Conservation (phyloP, 2,113 vertebrate species). For the Oplegnathus fasciatus region DNA sequence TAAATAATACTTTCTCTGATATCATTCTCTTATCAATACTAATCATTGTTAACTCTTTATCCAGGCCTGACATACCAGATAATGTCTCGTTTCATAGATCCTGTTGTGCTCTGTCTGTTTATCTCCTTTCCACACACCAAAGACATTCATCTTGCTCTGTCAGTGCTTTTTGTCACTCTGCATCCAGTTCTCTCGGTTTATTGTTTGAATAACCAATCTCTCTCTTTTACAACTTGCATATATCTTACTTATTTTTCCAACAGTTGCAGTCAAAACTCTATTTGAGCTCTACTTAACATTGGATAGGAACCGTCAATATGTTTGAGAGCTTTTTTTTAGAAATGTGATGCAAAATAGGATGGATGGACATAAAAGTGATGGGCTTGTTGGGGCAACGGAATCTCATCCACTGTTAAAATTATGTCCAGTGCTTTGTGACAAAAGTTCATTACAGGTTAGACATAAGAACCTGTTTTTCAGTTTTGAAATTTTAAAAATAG, state of each 20-base stretch:
- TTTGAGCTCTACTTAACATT: neutral
- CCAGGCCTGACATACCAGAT: conserved; percentile 18
- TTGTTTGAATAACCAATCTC: neutral
- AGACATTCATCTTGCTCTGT: conserved; percentile 3
- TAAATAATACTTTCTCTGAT: neutral
- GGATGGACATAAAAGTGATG: neutral
- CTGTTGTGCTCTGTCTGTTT: conserved; percentile 26
- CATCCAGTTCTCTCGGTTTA: neutral
- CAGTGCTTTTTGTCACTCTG: conserved; percentile 21
- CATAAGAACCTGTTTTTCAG: neutral
- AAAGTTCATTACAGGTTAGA: conserved; percentile 23
- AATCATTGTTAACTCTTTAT: conserved; percentile 27
- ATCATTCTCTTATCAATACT: conserved; percentile 49
- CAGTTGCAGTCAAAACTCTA: neutral
- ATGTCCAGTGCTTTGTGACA: neutral
- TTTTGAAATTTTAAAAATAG: conserved; percentile 30
- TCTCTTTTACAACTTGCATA: neutral
- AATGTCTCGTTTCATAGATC: conserved; percentile 49
- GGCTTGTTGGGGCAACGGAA: neutral
- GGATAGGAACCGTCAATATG: neutral
- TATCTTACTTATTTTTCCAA: neutral
- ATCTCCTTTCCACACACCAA: conserved; percentile 43
- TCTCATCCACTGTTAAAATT: neutral
- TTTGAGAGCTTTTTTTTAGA: neutral
- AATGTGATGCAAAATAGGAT: neutral